Evolutionary conservation across 2,888 invertebrate species (phyloP), one percentile per base, ranked within the genome.

Genomic region (Heliconius sara): DNA sequence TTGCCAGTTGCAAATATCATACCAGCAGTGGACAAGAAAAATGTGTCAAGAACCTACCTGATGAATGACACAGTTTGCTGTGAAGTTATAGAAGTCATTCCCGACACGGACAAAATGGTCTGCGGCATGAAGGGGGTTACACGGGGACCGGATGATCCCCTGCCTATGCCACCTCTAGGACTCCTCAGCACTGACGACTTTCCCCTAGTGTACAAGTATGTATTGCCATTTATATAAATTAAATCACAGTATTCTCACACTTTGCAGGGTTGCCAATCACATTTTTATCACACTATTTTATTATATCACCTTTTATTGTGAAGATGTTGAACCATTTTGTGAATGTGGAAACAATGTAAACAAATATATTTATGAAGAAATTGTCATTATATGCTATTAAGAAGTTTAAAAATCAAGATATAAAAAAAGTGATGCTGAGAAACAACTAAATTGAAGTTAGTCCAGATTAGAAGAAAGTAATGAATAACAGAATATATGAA

Each of bases 61-160:
- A 96, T 96, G 93, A 97, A 97, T 95, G 98, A 98, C 95, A 97
- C 97, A 86, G 97, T 98, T 80, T 97, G 98, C 96, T 98, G 98
- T 92, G 98, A 98, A 96, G 97, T 98, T 76, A 96, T 98, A 87
- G 98, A 98, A 96, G 97, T 98, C 83, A 97, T 97, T 90, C 97
- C 97, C 72, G 98, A 98, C 91, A 97, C 97, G 78, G 98, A 98
- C 95, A 98, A 98, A 95, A 96, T 98, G 95, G 97, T 97, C 86
- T 96, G 97, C 91, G 98, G 98, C 91, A 98, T 98, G 97, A 97
- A 98, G 93, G 97, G 97, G 83, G 95, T 96, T 85, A 96, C 97
- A 85, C 96, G 97, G 87, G 96, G 96, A 83, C 96, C 97, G 39
- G 96, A 97, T 87, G 96, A 97, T 88, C 97, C 97, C 80, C 96